Conservation (phyloP, 2,797 vertebrate genomes). For the Bryconaethiops microstoma region DNA sequence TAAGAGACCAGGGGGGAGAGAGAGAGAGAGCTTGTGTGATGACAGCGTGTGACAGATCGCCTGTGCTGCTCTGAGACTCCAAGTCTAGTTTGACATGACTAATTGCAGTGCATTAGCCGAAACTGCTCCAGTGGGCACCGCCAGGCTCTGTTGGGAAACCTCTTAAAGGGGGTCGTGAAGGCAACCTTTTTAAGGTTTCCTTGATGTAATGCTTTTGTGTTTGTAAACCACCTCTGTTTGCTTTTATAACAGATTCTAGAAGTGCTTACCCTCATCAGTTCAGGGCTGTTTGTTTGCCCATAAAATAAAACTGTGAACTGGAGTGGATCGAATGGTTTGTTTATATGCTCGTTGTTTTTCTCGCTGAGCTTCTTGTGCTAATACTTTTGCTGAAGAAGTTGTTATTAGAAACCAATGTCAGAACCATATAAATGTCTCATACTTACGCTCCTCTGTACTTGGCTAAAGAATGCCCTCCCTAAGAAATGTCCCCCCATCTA, state of each 20-base stretch:
- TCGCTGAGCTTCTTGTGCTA: not conserved
- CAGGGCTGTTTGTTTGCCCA: not conserved
- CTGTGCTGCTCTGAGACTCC: not conserved
- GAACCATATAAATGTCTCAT: no score
- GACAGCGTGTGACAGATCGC: not conserved
- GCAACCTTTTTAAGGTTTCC: not conserved
- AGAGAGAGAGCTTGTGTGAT: not conserved
- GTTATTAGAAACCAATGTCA: no score
- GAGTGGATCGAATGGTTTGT: not conserved
- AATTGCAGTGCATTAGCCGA: constrained; percentile 2
- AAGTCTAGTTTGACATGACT: constrained; percentile 12
- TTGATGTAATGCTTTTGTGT: no score
- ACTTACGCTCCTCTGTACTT: no score
- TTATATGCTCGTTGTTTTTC: not conserved
- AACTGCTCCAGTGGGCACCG: not conserved
- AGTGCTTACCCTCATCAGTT: not conserved
- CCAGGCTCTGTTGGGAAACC: not conserved
- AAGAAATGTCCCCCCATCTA: no score
- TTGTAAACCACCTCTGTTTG: not conserved
- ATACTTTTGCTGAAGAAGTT: no score
- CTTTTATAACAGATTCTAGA: not conserved
- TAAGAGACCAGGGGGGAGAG: not conserved
- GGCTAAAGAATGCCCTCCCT: no score
- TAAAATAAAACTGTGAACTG: not conserved
- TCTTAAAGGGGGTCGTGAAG: not conserved